phyloP scores from a whole-genome alignment of 2,113 vertebrate genomes.

The Microtus ochrogaster region DNA sequence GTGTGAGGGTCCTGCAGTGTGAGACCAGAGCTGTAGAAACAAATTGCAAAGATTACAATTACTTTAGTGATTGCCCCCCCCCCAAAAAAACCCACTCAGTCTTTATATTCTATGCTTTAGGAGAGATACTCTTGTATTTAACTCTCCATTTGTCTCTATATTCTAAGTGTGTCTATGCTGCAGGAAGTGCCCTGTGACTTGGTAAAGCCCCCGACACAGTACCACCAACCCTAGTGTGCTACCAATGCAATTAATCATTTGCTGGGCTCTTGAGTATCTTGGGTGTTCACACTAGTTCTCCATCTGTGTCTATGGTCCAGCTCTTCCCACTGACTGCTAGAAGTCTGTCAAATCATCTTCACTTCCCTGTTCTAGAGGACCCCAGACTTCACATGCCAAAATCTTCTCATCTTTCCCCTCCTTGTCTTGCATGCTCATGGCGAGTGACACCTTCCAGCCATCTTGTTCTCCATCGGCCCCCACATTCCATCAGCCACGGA shows the following conservation, averaged over 20 bases:
- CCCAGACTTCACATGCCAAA: background rate
- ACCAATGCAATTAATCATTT: background rate
- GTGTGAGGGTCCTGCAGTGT: background rate
- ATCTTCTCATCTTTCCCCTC: background rate
- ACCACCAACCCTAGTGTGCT: background rate
- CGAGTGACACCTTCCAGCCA: slow-evolving; percentile 61
- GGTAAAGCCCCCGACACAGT: background rate
- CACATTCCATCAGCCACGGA: background rate
- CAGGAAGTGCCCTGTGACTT: background rate
- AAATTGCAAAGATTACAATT: background rate
- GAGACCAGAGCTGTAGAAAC: background rate
- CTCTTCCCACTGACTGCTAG: background rate
- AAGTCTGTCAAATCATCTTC: background rate
- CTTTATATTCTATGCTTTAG: background rate
- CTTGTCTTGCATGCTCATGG: background rate
- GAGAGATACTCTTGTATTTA: background rate
- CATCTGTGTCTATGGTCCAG: background rate
- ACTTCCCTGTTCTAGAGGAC: background rate
- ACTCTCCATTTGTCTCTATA: background rate
- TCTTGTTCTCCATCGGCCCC: background rate
- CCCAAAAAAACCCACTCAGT: background rate
- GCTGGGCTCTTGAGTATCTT: background rate
- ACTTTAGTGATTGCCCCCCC: background rate
- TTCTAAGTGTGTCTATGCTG: background rate
- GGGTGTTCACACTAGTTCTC: background rate